Evolutionary conservation across 2,797 vertebrate species (phyloP), one percentile per base, ranked within the genome.

Genomic region (Oreochromis mossambicus): DNA sequence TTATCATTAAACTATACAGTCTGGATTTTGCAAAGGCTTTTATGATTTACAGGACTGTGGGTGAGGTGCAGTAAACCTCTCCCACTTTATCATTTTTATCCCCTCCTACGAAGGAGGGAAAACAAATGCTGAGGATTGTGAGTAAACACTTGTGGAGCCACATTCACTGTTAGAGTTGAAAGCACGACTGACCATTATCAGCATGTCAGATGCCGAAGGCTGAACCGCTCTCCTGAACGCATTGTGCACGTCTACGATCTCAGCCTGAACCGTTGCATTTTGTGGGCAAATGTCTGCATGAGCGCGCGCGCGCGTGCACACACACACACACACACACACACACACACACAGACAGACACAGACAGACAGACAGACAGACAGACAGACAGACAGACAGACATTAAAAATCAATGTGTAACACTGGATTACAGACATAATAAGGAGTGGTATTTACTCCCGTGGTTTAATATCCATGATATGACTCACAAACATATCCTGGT

Each of bases 201-300:
- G 92, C 96, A 96, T 97, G 94, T 96, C 26, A 1, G 91, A 87
- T 4, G 96, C 95, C 0, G 87, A 1, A 0, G 96, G 96, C 5
- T 82, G 1, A 4, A 97, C 96, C 0, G 29, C 48, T 79, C 93
- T 91, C 87, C 96, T 94, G 66, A 92, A 90, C 15, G 6, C 43
- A 5, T 97, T 96, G 91, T 96, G 96, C 8, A 5, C 0, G 11
- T 94, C 78, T 19, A 92, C 89, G 6, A 97, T 96, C 86, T 95
- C 90, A 1, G 58, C 13, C 90, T 96, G 95, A 32, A 95, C 87
- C 2, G 17, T 2, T 3, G 38, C 1, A 21, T 84, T 84, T 13
- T 86, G 56, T 10, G 95, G 50, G 87, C 95, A 96, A 84, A 92
- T 0, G 2, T 75, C 96, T 96, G 80, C 46, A 38, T 3, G 11